Percentiles rank a stretch among this genome's conserved stretches.
Evolutionary conservation across 1,140 invertebrate genomes (phyloP).

Genomic region (Aphelenchoides besseyi): DNA sequence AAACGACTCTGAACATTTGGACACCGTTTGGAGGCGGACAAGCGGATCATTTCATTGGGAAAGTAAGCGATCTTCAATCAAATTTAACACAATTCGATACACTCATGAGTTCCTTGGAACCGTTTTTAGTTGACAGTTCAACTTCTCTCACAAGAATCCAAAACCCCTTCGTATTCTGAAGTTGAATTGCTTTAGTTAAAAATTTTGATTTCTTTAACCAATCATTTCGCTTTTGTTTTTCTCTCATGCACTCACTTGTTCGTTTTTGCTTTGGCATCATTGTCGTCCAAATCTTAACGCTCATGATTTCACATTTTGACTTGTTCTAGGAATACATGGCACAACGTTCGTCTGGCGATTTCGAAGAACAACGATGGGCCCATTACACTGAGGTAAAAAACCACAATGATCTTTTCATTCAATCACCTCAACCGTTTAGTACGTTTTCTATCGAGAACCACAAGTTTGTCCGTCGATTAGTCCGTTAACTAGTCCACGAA

Average conservation of each 20-base stretch:
- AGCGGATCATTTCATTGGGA: too few species aligned
- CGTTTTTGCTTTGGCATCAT: not conserved
- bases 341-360: constrained; percentile 59
- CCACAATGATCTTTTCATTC: not conserved
- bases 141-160: too few species aligned
- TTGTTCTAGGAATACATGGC: constrained; percentile 57
- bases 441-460: constrained; percentile 62
- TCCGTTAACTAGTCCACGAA: constrained; percentile 37
- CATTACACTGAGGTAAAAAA: constrained; percentile 53
- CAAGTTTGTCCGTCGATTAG: constrained; percentile 46
- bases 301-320: not conserved
- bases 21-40: constrained; percentile 4
- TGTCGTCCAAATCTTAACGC: not conserved
- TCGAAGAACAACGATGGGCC: constrained; percentile 62
- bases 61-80: too few species aligned
- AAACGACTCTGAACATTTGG: constrained; percentile 17
- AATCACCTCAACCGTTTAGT: constrained; percentile 25
- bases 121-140: too few species aligned
- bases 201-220: not conserved
- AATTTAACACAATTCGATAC: too few species aligned
- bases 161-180: too few species aligned
- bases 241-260: not conserved
- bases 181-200: too few species aligned
- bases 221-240: not conserved
- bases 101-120: too few species aligned